Percentiles rank a stretch among this genome's conserved stretches.
Conservation (phyloP, 1,140 invertebrate species). For the Lanistes nyassanus region DNA sequence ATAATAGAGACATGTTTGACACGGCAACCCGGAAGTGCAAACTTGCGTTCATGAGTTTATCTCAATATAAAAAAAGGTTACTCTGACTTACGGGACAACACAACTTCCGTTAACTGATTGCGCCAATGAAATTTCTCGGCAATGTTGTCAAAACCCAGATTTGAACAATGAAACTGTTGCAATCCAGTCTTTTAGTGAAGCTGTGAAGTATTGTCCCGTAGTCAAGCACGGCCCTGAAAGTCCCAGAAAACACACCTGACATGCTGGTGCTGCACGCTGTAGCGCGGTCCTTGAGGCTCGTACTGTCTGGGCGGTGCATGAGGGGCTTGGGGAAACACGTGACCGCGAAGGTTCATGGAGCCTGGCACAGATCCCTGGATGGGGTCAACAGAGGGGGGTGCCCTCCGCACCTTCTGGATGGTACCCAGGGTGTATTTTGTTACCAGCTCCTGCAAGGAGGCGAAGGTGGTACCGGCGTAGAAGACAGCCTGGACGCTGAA, state of each 20-base stretch:
- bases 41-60: too few species aligned
- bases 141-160: too few species aligned
- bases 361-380: neutral
- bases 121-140: too few species aligned
- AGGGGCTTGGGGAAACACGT: conserved; percentile 24
- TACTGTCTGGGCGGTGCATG: conserved; percentile 30
- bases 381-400: conserved; percentile 23
- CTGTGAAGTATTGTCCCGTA: neutral
- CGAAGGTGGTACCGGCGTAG: conserved; percentile 39
- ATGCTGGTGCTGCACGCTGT: conserved; percentile 35
- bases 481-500: conserved; percentile 38
- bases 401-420: conserved; percentile 2
- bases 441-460: conserved; percentile 31
- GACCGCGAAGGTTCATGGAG: conserved; percentile 20
- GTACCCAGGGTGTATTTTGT: conserved; percentile 25
- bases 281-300: conserved; percentile 44
- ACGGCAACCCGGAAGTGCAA: too few species aligned
- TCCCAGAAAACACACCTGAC: conserved; percentile 6
- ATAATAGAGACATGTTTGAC: too few species aligned
- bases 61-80: too few species aligned
- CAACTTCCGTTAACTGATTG: too few species aligned
- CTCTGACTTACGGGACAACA: too few species aligned
- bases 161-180: too few species aligned
- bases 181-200: neutral
- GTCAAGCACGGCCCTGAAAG: neutral